phyloP scores from a whole-genome alignment of 1,140 invertebrate species.

The Drosophila eugracilis region DNA sequence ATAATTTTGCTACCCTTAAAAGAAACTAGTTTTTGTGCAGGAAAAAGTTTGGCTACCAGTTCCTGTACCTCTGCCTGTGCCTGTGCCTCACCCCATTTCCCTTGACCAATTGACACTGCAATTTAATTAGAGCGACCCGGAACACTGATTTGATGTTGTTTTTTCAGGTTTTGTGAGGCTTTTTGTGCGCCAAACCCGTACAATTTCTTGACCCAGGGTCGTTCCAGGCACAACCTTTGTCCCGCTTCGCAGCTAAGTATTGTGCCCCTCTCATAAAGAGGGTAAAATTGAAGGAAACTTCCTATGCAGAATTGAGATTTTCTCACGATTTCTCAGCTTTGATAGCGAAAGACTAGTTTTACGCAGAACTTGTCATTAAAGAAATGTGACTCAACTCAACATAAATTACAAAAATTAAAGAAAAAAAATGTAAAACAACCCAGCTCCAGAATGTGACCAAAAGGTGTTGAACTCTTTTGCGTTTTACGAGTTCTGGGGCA shows the following conservation, averaged over 20 bases:
- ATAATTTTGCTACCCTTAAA: constrained; percentile 35
- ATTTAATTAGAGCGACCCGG: constrained; percentile 81
- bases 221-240: constrained; percentile 69
- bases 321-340: constrained; percentile 74
- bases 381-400: constrained; percentile 58
- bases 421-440: background rate
- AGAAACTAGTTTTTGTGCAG: constrained; percentile 45
- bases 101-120: constrained; percentile 73
- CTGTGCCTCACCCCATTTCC: constrained; percentile 5
- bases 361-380: constrained; percentile 72
- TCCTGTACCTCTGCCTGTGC: constrained; percentile 7
- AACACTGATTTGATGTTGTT: constrained; percentile 61
- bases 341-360: constrained; percentile 74
- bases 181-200: constrained; percentile 42
- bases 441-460: constrained; percentile 38
- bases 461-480: constrained; percentile 77
- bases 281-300: constrained; percentile 37
- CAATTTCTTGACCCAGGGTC: constrained; percentile 67
- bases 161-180: constrained; percentile 62
- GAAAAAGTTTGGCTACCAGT: constrained; percentile 45
- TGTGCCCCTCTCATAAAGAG: constrained; percentile 18
- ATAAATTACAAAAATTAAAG: too few relatives aligned
- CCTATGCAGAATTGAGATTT: constrained; percentile 69
- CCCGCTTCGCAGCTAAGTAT: constrained; percentile 63
- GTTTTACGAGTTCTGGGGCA: constrained; percentile 57